Percentiles rank a stretch among this genome's conserved stretches.
These are phyloP conservation scores for Tipula lateralis DNA, from an alignment of 2,888 invertebrate species.

Conservation along the genomic window DNA sequence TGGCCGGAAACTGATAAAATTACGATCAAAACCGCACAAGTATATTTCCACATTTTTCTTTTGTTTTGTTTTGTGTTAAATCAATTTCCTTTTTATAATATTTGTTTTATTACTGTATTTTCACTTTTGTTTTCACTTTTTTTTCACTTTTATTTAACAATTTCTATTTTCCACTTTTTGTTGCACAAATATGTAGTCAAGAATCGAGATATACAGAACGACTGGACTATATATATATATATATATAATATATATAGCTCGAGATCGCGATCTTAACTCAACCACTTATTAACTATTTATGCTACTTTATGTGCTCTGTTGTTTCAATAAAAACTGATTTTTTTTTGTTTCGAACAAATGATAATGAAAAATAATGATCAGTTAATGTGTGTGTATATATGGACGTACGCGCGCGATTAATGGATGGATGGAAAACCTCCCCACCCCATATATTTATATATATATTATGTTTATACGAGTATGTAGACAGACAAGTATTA, in stretches of 20 bases:
- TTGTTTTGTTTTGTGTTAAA: neutral
- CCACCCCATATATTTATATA: neutral
- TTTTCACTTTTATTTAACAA: neutral
- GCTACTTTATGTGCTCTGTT: neutral
- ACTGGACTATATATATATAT: neutral
- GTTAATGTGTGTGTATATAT: neutral
- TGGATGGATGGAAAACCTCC: neutral
- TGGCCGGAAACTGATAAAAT: neutral
- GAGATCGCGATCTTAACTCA: neutral
- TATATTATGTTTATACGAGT: neutral
- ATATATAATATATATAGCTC: too few relatives aligned
- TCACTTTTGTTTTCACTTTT: neutral
- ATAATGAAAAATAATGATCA: neutral
- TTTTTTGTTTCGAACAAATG: neutral
- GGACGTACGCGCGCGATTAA: neutral
- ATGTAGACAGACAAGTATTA: neutral
- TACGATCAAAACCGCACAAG: neutral
- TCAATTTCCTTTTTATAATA: neutral
- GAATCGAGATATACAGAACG: neutral
- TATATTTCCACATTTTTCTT: slow-evolving; percentile 5
- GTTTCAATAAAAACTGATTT: neutral
- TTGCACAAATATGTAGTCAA: neutral
- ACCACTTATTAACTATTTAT: neutral
- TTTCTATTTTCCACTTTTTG: neutral
- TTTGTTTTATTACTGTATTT: neutral